phyloP scores from a whole-genome alignment of 2,797 vertebrate genomes.

The Coluber constrictor region DNA sequence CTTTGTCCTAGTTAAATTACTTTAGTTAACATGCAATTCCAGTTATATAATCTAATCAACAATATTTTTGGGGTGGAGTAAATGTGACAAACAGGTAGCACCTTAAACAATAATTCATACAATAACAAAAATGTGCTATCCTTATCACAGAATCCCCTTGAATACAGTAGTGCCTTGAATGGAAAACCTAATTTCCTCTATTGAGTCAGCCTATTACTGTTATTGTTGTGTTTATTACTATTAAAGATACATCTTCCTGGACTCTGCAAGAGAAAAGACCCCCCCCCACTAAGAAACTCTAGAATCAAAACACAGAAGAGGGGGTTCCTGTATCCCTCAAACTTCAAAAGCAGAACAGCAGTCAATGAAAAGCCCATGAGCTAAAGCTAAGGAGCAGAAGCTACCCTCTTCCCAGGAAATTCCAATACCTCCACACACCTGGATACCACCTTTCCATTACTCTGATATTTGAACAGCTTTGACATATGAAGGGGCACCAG shows the following conservation, averaged over 20 bases:
- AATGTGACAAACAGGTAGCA: not conserved
- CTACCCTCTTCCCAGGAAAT: not conserved
- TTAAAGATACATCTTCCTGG: not conserved
- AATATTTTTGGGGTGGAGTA: not conserved
- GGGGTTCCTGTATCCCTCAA: not conserved
- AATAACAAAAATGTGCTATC: not conserved
- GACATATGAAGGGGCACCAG: not conserved
- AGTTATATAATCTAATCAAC: not conserved
- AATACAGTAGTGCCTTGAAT: not conserved
- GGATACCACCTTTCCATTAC: not conserved
- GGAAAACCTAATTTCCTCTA: not conserved
- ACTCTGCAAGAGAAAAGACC: not conserved
- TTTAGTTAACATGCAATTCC: not conserved
- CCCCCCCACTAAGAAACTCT: not conserved
- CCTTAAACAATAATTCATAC: not conserved
- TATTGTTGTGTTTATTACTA: not conserved
- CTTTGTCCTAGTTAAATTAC: not conserved
- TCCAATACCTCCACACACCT: too few species aligned
- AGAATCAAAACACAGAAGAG: not conserved
- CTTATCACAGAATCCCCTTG: not conserved
- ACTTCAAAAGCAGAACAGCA: not conserved
- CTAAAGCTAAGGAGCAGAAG: not conserved
- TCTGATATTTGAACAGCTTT: not conserved
- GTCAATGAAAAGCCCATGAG: not conserved
- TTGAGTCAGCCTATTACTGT: not conserved